Evolutionary conservation across 2,888 invertebrate species (phyloP), one percentile per base, ranked within the genome.

Genomic region (Sturmia bella): DNA sequence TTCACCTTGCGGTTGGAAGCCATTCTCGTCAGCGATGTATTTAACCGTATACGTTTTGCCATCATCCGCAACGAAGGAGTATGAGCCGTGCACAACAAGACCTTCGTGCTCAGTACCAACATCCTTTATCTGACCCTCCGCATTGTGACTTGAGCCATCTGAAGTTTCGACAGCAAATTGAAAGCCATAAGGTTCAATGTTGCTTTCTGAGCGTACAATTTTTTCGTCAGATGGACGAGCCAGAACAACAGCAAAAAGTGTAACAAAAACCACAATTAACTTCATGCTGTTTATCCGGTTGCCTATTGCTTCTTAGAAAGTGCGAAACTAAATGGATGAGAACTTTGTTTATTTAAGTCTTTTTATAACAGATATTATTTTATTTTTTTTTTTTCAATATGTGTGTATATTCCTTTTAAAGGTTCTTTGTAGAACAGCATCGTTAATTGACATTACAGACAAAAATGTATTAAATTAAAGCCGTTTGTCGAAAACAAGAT

Each of bases 31-130:
- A 66, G 91, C 90, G 63, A 89, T 70, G 77, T 87, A 88, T 41
- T 48, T 92, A 79, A 94, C 92, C 3, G 91, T 91, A 87, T 93
- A 93, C 0, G 89, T 89, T 17, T 92, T 91, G 5, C 93, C 92
- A 84, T 93, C 93, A 32, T 92, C 92, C n/a, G 91, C 93, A 0
- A 92, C 90, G 91, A 91, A 92, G 5, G 90, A 87, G 88, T 91
- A 92, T 9, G 90, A 89, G 43, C 93, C 93, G 48, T 85, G 88
- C 24, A 92, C 91, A 6, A 88, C 86, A 12, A 92, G 87, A 17
- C 90, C 89, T 83, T 92, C 92, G 61, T 92, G 89, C 50, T 92
- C 92, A 7, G 72, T 56, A 1, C 92, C 93, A 0, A 88, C 88
- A 84, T 93, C 92, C 84, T 90, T 91, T 41, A 93, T 85, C 79